Percentiles rank a stretch among this genome's conserved stretches.
These are phyloP conservation scores for Napeogenes inachia DNA, from an alignment of 2,888 invertebrate genomes.

Conservation along the genomic window DNA sequence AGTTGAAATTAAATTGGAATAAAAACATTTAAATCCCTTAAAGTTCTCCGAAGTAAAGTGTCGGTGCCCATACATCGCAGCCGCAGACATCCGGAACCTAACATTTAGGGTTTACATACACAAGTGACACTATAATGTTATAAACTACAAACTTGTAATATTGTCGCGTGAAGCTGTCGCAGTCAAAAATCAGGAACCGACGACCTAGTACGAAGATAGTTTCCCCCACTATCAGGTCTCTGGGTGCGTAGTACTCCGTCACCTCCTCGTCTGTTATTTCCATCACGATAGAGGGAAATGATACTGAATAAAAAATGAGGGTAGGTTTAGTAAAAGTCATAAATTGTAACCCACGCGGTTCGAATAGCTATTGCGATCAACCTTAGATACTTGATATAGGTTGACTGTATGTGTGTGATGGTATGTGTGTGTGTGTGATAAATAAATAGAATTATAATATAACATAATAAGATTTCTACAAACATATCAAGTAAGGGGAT, in stretches of 20 bases:
- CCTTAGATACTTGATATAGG: not conserved
- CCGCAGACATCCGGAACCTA: too few relatives aligned
- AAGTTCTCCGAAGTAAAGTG: too few relatives aligned
- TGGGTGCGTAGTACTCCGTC: slow-evolving; percentile 86
- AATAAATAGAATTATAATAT: too few relatives aligned
- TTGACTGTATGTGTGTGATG: too few relatives aligned
- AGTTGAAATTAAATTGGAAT: too few relatives aligned
- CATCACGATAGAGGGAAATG: slow-evolving; percentile 81
- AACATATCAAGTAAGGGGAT: too few relatives aligned
- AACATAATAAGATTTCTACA: too few relatives aligned
- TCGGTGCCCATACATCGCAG: too few relatives aligned
- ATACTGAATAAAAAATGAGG: slow-evolving; percentile 49
- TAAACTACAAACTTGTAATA: slow-evolving; percentile 77
- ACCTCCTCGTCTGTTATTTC: slow-evolving; percentile 84
- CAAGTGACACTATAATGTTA: not conserved
- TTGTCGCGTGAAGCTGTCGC: slow-evolving; percentile 87
- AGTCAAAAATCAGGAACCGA: slow-evolving; percentile 85
- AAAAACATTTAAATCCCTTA: too few relatives aligned
- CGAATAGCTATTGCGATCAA: not conserved
- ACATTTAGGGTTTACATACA: too few relatives aligned
- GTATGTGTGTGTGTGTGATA: too few relatives aligned
- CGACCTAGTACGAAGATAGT: slow-evolving; percentile 83
- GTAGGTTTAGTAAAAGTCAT: slow-evolving; percentile 18
- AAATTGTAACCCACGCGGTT: slow-evolving; percentile 6
- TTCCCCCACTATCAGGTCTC: slow-evolving; percentile 85